phyloP scores from a whole-genome alignment of 2,888 invertebrate species.

The Dichetophora obliterata region DNA sequence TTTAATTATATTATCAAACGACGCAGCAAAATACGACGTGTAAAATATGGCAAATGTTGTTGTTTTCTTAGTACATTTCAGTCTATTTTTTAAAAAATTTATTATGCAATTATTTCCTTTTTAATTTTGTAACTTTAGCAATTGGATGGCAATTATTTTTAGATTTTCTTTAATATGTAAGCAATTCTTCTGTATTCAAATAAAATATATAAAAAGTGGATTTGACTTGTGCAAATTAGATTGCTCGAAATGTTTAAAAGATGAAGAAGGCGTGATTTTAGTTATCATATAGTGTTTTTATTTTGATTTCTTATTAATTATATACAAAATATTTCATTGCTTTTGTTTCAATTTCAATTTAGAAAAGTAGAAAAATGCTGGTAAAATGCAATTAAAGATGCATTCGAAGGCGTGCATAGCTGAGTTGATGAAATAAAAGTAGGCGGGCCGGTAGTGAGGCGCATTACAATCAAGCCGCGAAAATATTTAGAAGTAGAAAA shows the following conservation, averaged over 20 bases:
- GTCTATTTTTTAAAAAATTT: slow-evolving; percentile 53
- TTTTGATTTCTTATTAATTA: slow-evolving; percentile 36
- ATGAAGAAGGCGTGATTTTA: slow-evolving; percentile 10
- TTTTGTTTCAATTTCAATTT: slow-evolving; percentile 22
- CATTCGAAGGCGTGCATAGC: background rate
- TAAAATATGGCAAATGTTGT: slow-evolving; percentile 45
- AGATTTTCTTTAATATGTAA: slow-evolving; percentile 29
- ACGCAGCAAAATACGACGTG: slow-evolving; percentile 35
- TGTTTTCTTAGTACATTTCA: slow-evolving; percentile 55
- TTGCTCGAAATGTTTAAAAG: slow-evolving; percentile 17
- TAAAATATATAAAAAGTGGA: slow-evolving; percentile 28
- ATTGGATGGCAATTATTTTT: slow-evolving; percentile 44
- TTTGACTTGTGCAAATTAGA: slow-evolving; percentile 17
- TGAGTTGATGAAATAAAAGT: background rate
- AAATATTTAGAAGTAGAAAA: background rate
- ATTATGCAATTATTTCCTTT: slow-evolving; percentile 48
- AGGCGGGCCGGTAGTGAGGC: background rate
- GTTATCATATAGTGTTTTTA: slow-evolving; percentile 28
- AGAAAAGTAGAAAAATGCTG: slow-evolving; percentile 32
- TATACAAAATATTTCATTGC: slow-evolving; percentile 31
- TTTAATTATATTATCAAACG: slow-evolving; percentile 33
- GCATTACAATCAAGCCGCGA: background rate
- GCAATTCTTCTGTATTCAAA: slow-evolving; percentile 23
- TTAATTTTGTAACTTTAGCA: slow-evolving; percentile 44
- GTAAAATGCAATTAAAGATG: slow-evolving; percentile 4